Conservation (phyloP, 2,113 vertebrate species). For the Oreocharis arfaki region DNA sequence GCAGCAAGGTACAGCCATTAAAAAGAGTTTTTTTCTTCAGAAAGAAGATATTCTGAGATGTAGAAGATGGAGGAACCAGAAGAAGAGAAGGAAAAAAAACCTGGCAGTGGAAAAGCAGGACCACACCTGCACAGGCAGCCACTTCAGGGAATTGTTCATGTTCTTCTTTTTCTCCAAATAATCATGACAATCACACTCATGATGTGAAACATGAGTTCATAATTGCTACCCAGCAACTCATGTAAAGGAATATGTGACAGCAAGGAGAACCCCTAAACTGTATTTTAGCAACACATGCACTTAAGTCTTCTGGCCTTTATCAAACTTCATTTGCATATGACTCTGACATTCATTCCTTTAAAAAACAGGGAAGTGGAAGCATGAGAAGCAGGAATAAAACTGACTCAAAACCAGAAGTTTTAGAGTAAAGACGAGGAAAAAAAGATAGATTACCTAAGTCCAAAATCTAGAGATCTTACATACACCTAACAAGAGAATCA, state of each 20-base stretch:
- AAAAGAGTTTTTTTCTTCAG: not conserved
- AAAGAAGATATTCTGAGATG: not conserved
- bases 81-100: not conserved
- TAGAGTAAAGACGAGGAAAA: not conserved
- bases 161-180: not conserved
- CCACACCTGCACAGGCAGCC: not conserved
- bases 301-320: not conserved
- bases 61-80: not conserved
- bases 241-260: not conserved
- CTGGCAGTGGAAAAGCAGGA: not conserved
- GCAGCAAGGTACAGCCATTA: not conserved
- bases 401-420: not conserved
- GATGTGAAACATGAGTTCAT: not conserved
- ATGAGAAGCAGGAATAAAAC: not conserved
- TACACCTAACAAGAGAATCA: not conserved
- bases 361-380: not conserved
- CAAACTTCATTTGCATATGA: not conserved
- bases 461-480: not conserved
- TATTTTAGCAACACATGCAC: not conserved
- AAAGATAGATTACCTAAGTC: not conserved
- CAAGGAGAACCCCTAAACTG: not conserved
- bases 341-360: not conserved
- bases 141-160: not conserved
- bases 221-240: not conserved
- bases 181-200: not conserved